phyloP scores from a whole-genome alignment of 2,113 vertebrate species.

The Siphamia tubifer region DNA sequence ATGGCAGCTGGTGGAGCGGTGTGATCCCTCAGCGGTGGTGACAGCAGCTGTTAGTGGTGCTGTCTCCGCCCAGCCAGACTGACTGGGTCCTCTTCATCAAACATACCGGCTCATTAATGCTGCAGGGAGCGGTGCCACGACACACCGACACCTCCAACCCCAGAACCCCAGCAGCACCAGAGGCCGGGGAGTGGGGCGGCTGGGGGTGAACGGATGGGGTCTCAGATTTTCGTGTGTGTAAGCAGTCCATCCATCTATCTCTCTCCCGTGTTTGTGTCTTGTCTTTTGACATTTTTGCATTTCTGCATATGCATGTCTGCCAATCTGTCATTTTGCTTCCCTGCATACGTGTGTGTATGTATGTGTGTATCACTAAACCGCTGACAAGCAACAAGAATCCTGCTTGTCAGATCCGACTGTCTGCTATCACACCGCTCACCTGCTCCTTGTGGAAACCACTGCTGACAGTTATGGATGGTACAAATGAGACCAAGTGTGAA shows the following conservation, averaged over 20 bases:
- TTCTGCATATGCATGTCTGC: background rate
- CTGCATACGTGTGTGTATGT: background rate
- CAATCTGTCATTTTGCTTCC: constrained; percentile 8
- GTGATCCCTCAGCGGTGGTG: constrained; percentile 77
- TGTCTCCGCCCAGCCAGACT: constrained; percentile 71
- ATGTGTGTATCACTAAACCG: constrained; percentile 21
- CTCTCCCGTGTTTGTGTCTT: background rate
- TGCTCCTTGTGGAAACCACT: constrained; percentile 36
- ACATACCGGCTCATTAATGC: constrained; percentile 74
- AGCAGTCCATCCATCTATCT: background rate
- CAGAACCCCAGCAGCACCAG: constrained; percentile 18
- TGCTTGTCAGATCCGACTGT: constrained; percentile 41
- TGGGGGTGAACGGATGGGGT: background rate
- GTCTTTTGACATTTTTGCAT: constrained; percentile 1
- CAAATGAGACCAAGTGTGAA: constrained; percentile 54
- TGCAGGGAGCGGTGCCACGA: constrained; percentile 47
- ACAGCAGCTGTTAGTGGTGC: constrained; percentile 77
- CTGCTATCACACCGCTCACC: constrained; percentile 49
- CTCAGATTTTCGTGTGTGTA: background rate
- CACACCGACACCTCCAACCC: background rate
- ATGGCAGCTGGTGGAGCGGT: constrained; percentile 71
- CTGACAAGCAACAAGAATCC: constrained; percentile 54
- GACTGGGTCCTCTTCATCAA: constrained; percentile 76
- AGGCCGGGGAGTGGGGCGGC: background rate
- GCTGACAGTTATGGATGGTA: constrained; percentile 56